These are phyloP conservation scores for Temnothorax nylanderi DNA, from an alignment of 1,140 invertebrate genomes.

Conservation along the genomic window DNA sequence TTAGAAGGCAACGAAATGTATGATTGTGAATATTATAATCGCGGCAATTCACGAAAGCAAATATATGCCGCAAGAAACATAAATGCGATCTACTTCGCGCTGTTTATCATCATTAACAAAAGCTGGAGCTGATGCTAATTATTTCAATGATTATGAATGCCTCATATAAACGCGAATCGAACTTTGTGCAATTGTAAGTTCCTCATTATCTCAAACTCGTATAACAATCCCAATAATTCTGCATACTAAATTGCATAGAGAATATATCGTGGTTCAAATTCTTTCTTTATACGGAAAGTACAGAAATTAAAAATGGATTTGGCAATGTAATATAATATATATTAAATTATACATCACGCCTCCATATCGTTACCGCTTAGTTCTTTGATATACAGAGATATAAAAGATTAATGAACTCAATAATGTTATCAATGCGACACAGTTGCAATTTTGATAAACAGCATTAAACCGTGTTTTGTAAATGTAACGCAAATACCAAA, in stretches of 20 bases:
- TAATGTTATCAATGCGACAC: constrained; percentile 20
- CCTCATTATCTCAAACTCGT: constrained; percentile 17
- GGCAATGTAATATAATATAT: not conserved
- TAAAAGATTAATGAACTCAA: constrained; percentile 39
- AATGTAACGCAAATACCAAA: constrained; percentile 36
- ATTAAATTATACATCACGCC: not conserved
- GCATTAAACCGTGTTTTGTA: not conserved
- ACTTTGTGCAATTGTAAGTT: constrained; percentile 33
- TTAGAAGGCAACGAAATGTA: not conserved
- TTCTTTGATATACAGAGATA: not conserved
- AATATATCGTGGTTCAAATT: not conserved
- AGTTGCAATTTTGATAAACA: constrained; percentile 40
- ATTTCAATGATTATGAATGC: constrained; percentile 48
- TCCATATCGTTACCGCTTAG: not conserved
- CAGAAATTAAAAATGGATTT: not conserved
- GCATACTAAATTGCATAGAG: not conserved
- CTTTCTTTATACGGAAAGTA: not conserved
- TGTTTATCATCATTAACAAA: constrained; percentile 35
- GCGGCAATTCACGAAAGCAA: constrained; percentile 1
- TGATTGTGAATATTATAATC: constrained; percentile 9
- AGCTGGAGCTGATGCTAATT: constrained; percentile 31
- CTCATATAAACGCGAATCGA: constrained; percentile 20
- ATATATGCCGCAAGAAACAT: not conserved
- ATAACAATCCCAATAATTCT: not conserved
- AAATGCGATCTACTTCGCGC: constrained; percentile 24